Percentiles rank a stretch among this genome's conserved stretches.
Conservation (phyloP, 2,113 vertebrate species). For the Notothenia rossii region DNA sequence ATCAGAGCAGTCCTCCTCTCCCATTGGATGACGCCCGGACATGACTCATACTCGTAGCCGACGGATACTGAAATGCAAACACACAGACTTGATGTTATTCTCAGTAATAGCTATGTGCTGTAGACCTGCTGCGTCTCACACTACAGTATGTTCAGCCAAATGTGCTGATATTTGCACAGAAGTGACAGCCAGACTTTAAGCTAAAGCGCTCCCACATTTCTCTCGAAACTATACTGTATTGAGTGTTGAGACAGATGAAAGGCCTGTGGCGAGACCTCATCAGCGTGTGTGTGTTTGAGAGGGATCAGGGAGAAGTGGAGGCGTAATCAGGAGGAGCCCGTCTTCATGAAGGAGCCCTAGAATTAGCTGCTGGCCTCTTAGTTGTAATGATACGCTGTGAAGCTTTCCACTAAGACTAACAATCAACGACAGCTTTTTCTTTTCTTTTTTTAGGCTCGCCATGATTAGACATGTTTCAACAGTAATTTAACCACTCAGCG, state of each 20-base stretch:
- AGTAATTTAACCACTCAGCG: constrained; percentile 46
- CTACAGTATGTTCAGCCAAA: not conserved
- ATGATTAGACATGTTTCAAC: constrained; percentile 34
- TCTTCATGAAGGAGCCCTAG: constrained; percentile 75
- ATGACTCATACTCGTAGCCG: constrained; percentile 96
- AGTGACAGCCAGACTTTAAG: not conserved
- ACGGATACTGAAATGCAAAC: constrained; percentile 90
- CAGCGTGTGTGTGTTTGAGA: constrained; percentile 58
- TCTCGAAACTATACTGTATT: constrained; percentile 37
- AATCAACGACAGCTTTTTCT: constrained; percentile 46
- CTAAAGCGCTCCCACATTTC: constrained; percentile 3
- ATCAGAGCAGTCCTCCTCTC: constrained; percentile 93
- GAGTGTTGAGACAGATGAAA: constrained; percentile 64
- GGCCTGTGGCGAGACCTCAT: constrained; percentile 63
- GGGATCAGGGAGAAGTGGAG: constrained; percentile 70
- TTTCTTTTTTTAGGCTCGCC: constrained; percentile 35
- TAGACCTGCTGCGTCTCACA: constrained; percentile 3
- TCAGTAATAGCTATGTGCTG: not conserved
- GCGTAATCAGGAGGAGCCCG: constrained; percentile 73
- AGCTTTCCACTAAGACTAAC: constrained; percentile 61
- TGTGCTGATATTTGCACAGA: not conserved
- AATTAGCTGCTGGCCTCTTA: constrained; percentile 78
- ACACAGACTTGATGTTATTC: constrained; percentile 20
- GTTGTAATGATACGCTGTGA: constrained; percentile 74
- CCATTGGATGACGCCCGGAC: constrained; percentile 94